Evolutionary conservation across 2,888 invertebrate species (phyloP).

Genomic region (Byasa hedistus): DNA sequence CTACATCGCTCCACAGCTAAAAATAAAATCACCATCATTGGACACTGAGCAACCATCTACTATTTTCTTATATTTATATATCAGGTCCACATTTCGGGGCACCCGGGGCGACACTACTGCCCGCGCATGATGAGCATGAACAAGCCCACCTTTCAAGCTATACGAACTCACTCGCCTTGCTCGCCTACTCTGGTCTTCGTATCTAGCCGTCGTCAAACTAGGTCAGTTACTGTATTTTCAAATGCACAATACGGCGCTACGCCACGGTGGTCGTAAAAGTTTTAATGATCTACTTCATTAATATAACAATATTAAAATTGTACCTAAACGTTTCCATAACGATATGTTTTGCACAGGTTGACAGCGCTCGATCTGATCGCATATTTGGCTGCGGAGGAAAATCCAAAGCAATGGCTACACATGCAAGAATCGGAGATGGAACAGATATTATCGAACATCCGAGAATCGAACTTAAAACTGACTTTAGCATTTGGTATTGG

Average conservation of each 20-base stretch:
- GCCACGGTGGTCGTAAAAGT: no score
- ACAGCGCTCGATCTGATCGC: slow-evolving; percentile 97
- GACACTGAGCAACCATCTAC: no score
- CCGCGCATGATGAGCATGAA: slow-evolving; percentile 99
- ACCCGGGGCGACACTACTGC: slow-evolving; percentile 98
- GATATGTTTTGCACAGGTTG: slow-evolving; percentile 75
- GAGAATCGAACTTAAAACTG: slow-evolving; percentile 94
- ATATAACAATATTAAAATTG: no score
- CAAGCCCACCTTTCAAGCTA: slow-evolving; percentile 97
- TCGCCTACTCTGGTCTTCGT: slow-evolving; percentile 97
- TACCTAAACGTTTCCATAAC: no score
- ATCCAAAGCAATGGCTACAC: slow-evolving; percentile 97
- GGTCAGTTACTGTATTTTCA: slow-evolving; percentile 43
- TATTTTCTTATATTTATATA: background rate
- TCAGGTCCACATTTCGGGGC: slow-evolving; percentile 92
- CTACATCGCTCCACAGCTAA: no score
- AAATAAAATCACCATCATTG: no score
- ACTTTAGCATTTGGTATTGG: slow-evolving; percentile 98
- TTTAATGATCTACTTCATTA: no score
- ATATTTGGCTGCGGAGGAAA: slow-evolving; percentile 92
- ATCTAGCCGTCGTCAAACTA: slow-evolving; percentile 96
- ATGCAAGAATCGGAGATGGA: slow-evolving; percentile 93
- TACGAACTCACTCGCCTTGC: slow-evolving; percentile 92
- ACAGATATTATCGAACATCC: slow-evolving; percentile 84
- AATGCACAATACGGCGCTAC: no score